Base-by-base conservation (phyloP, 2,888 invertebrate species). In the Pseudanteris insignis region DNA sequence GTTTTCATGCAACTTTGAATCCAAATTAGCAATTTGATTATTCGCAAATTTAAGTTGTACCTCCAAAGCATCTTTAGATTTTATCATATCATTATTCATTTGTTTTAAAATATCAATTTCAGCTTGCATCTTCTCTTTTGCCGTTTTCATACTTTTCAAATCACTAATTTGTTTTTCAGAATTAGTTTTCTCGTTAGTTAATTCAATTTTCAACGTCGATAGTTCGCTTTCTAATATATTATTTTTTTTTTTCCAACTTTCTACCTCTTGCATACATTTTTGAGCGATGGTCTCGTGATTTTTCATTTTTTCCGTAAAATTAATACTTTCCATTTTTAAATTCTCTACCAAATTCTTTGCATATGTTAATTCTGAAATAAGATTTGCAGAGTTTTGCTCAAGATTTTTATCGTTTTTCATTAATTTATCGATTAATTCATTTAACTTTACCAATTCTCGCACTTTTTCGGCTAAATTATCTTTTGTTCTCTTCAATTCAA, bases 321-420 rank as follows among this genome's bases (percentile, higher is more conserved):
- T 50, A 37, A 10, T 2, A 48, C 15, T 50, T 30, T 26, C 33
- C 30, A 24, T 33, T 68, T 32, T 70, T 63, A 2, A 12, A 5
- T 33, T 25, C 14, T 33, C 25, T 11, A 25, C 1, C 18, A 30
- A 11, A 6, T 30, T 30, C 2, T 11, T 30, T 12, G 13, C 10
- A n/a, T 30, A 3, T 8, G 6, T 9, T 9, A 30, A 11, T 9
- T 11, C 30, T 30, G 37, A 25, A 15, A 58, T 50, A 28, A 59
- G 62, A 2, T 41, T 37, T 14, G 43, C 18, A 43, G 72, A 65
- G n/a, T 70, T 66, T 14, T 40, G 25, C 15, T 46, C 41, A 34
- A 70, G 37, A 21, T 51, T 58, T 6, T 64, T 60, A n/a, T 41
- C 12, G 14, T 36, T 15, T 47, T 41, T 12, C 10, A 3, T 30